Evolutionary conservation across 2,797 vertebrate genomes (phyloP).

Genomic region (Anisognathus igniventris): DNA sequence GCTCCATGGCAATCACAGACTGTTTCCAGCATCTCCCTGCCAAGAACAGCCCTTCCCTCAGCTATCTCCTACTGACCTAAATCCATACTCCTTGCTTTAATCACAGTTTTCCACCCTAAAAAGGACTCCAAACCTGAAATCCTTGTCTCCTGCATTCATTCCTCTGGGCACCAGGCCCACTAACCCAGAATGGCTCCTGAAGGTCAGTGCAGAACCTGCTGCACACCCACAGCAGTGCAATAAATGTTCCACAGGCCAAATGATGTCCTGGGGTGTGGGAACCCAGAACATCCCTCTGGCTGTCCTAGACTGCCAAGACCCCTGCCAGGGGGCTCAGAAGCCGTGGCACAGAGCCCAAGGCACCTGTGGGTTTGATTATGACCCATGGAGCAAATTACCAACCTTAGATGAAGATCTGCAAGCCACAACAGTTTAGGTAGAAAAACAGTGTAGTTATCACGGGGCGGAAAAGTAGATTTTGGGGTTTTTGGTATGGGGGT

Average conservation of each 20-base stretch:
- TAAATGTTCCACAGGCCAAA: not conserved
- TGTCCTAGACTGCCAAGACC: no score
- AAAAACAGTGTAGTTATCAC: no score
- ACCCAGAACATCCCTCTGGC: no score
- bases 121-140: not conserved
- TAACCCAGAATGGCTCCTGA: not conserved
- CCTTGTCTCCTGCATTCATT: not conserved
- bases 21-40: not conserved
- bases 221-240: not conserved
- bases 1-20: not conserved
- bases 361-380: no score
- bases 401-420: no score
- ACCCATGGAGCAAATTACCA: no score
- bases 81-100: not conserved
- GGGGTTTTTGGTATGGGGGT: no score
- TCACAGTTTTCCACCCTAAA: not conserved
- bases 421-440: no score
- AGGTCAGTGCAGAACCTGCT: conserved; percentile 12
- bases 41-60: not conserved
- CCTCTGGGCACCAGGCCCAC: not conserved
- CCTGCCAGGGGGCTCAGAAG: no score
- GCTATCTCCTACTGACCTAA: not conserved
- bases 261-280: not conserved
- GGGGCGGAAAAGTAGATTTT: no score
- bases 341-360: no score